Percentiles rank a stretch among this genome's conserved stretches.
These are phyloP conservation scores for Trididemnum nubilum DNA, from an alignment of 23 tunicate species.

Conservation along the genomic window DNA sequence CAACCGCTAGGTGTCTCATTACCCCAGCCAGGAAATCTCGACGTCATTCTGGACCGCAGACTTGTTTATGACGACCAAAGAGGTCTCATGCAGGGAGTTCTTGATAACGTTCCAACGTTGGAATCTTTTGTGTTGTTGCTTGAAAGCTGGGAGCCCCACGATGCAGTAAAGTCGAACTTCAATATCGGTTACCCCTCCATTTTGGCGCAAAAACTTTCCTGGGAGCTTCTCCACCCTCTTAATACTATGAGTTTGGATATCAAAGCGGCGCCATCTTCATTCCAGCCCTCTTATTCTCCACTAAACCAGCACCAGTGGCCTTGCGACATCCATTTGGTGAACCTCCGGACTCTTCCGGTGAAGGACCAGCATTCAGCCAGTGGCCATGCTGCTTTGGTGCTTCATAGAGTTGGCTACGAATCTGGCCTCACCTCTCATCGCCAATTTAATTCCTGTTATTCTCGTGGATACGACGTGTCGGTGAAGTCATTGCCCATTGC, in stretches of 20 bases:
- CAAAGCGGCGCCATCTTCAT: neutral
- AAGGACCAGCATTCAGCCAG: neutral
- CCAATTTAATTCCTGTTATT: neutral
- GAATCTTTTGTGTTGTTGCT: neutral
- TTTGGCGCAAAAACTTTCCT: neutral
- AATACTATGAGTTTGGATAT: neutral
- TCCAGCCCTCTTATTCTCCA: neutral
- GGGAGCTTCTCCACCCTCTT: constrained; percentile 8
- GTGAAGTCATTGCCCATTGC: neutral
- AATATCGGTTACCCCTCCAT: neutral
- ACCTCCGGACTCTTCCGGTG: neutral
- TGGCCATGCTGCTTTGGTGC: neutral
- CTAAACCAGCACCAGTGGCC: neutral
- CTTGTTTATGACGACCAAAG: neutral
- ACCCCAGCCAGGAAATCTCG: neutral
- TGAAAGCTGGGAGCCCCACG: neutral
- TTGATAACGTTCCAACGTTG: neutral
- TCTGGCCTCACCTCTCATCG: neutral
- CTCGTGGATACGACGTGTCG: neutral
- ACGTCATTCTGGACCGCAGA: constrained; percentile 5
- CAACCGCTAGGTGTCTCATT: constrained; percentile 11
- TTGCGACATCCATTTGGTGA: constrained; percentile 7
- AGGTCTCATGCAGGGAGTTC: neutral
- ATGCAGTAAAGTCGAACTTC: neutral
- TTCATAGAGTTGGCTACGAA: constrained; percentile 6